Percentiles rank a stretch among this genome's conserved stretches.
Conservation (phyloP, 1,140 invertebrate species). For the Zeugodacus cucurbitae region DNA sequence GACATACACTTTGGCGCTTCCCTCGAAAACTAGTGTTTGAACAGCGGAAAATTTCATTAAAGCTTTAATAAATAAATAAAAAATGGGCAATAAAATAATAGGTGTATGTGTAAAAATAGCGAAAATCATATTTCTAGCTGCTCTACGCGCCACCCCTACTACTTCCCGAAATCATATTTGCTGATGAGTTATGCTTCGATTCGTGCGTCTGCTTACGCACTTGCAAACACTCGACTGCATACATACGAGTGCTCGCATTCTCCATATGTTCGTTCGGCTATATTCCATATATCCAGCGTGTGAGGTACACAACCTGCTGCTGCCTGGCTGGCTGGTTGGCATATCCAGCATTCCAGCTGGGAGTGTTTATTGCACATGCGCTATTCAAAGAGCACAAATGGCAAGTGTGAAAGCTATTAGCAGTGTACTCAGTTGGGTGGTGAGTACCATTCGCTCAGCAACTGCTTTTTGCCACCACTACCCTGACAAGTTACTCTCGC, state of each 20-base stretch:
- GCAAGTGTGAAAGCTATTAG: neutral
- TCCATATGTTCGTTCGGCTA: neutral
- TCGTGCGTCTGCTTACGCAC: neutral
- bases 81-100: neutral
- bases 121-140: neutral
- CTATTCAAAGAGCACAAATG: neutral
- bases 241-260: neutral
- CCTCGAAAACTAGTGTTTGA: neutral
- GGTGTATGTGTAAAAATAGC: neutral
- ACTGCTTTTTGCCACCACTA: neutral
- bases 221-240: neutral
- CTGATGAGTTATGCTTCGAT: neutral
- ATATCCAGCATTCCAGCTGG: neutral
- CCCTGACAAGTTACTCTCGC: neutral
- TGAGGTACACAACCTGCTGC: neutral
- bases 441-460: neutral
- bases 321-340: too few relatives aligned
- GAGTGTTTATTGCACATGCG: conserved; percentile 12
- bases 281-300: neutral
- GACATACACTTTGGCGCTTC: neutral
- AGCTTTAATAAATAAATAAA: neutral
- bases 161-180: neutral
- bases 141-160: neutral
- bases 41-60: neutral
- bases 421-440: neutral